Base-by-base conservation (phyloP, 2,888 invertebrate genomes). In the Calliphora vomitoria region DNA sequence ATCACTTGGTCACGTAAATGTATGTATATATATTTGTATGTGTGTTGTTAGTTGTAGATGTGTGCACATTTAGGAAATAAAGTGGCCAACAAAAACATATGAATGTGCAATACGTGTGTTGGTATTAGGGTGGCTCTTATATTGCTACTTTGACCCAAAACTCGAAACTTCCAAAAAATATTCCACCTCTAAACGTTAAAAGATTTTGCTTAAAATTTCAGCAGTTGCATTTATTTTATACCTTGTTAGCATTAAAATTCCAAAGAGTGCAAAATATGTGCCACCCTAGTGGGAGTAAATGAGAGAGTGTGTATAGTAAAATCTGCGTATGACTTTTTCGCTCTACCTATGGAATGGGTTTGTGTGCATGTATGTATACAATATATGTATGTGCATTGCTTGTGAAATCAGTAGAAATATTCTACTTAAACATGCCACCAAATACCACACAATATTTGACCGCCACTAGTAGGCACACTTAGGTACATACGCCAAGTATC, bases 271-370 rank as follows among this genome's bases (percentile, higher is more conserved):
- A 25, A 1, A 25, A 1, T 25, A 25, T 1, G 25, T 1, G 25
- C 25, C 25, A 25, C 25, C 25, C 25, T 25, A 25, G 25, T 25
- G 25, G 25, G 1, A 1, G 25, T 25, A 2, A 25, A 25, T 25
- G 2, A 25, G 25, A n/a, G 10, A 44, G 11, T n/a, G 4, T 62
- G n/a, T 38, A n/a, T 64, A 15, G 25, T 25, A 18, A 82, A 86
- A 86, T 79, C 82, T 83, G 74, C 72, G 86, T 86, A 74, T 82
- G 86, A 82, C 76, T 72, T 78, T 71, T 86, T n/a, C 58, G n/a
- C 64, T 60, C 53, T 60, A 25, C 5, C 55, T 58, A 13, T 47
- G 25, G 25, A 58, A 31, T 25, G 15, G 35, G 50, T 62, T n/a
- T 44, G 8, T 25, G 41, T 80, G 15, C 18, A 66, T 41, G 44